A percentile compares a stretch with the other conserved stretches of the same genome.
phyloP scores from a whole-genome alignment of 2,888 invertebrate genomes.

The Heliconius ethilla region DNA sequence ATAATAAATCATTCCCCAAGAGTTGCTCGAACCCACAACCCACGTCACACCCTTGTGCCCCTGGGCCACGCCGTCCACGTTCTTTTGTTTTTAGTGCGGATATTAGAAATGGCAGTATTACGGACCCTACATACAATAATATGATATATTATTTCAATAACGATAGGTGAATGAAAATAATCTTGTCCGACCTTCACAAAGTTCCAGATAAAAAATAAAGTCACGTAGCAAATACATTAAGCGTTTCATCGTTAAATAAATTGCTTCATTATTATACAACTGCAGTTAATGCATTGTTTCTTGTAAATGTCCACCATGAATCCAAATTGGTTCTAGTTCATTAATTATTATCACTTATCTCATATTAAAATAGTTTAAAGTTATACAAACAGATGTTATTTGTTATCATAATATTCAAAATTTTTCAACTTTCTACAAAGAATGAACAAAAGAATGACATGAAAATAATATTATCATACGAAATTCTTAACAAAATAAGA shows the following conservation, averaged over 20 bases:
- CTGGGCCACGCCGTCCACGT: too few species aligned
- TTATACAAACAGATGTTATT: background rate
- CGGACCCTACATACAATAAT: background rate
- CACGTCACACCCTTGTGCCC: too few species aligned
- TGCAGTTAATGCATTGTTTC: slow-evolving; percentile 40
- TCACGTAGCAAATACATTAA: slow-evolving; percentile 46
- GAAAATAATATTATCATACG: background rate
- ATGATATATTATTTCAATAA: slow-evolving; percentile 7
- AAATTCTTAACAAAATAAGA: background rate
- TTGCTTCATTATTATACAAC: slow-evolving; percentile 32
- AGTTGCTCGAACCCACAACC: too few species aligned
- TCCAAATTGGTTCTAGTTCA: slow-evolving; percentile 1
- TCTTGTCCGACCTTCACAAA: slow-evolving; percentile 38
- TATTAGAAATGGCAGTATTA: background rate
- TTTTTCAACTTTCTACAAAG: background rate
- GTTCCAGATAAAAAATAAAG: slow-evolving; percentile 46
- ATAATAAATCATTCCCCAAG: too few species aligned
- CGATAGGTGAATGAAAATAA: slow-evolving; percentile 25
- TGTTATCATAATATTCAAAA: background rate
- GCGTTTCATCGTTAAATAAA: slow-evolving; percentile 41
- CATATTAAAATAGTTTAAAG: background rate
- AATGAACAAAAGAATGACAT: background rate
- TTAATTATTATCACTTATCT: background rate
- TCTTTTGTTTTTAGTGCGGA: background rate
- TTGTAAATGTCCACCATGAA: slow-evolving; percentile 8